Percentiles rank a stretch among this genome's conserved stretches.
Evolutionary conservation across 2,797 vertebrate species (phyloP).

Genomic region (Siniperca undulata): DNA sequence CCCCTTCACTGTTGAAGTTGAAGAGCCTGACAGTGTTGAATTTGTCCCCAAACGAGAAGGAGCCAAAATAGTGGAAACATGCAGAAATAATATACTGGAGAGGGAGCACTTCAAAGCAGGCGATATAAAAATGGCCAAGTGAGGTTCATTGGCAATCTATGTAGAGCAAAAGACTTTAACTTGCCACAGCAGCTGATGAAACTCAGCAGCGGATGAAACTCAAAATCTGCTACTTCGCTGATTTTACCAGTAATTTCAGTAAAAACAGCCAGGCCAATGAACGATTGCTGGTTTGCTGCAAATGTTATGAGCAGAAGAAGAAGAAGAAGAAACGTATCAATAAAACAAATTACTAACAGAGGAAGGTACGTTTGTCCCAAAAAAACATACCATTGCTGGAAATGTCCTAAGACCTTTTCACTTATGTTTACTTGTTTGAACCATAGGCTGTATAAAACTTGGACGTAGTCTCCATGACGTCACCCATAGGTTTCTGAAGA

Average conservation of each 20-base stretch:
- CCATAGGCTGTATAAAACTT: too few relatives aligned
- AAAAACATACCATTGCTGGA: background rate
- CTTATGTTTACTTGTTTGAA: background rate
- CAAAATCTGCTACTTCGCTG: constrained; percentile 19
- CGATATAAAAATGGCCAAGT: constrained; percentile 4
- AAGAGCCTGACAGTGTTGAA: constrained; percentile 55
- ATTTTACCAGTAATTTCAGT: constrained; percentile 10
- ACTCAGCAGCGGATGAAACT: constrained; percentile 31
- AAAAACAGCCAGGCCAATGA: constrained; percentile 3
- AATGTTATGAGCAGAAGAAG: background rate
- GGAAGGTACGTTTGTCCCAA: background rate
- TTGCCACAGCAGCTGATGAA: constrained; percentile 29
- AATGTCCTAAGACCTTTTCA: background rate
- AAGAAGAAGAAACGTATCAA: constrained; percentile 21
- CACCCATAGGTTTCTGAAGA: too few relatives aligned
- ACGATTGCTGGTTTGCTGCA: constrained; percentile 4
- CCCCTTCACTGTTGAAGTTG: constrained; percentile 53
- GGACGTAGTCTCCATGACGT: too few relatives aligned
- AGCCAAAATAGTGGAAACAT: constrained; percentile 45
- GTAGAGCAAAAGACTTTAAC: constrained; percentile 4
- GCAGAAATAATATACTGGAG: constrained; percentile 44
- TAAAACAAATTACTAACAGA: constrained; percentile 2
- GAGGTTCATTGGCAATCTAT: constrained; percentile 36
- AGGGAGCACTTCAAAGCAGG: constrained; percentile 47
- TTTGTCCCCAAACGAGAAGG: constrained; percentile 48